Evolutionary conservation across 1,140 invertebrate genomes (phyloP).

Genomic region (Drosophila ogumai): DNA sequence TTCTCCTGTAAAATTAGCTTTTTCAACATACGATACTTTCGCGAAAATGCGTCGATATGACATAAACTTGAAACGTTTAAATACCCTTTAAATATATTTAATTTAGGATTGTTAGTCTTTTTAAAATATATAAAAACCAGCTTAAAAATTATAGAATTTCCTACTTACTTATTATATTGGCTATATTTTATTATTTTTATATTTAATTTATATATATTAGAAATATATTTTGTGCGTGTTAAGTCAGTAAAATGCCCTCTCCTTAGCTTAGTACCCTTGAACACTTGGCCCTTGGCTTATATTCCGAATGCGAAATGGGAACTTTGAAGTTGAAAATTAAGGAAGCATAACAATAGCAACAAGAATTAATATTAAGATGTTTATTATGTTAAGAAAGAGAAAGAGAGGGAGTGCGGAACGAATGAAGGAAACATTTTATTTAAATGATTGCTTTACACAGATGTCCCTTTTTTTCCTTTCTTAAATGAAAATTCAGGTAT

Average conservation of each 20-base stretch:
- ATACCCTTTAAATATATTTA: background rate
- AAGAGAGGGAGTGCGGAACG: too few species aligned
- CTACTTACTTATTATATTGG: background rate
- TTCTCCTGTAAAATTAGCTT: too few species aligned
- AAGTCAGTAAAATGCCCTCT: background rate
- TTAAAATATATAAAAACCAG: too few species aligned
- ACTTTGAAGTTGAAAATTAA: slow-evolving; percentile 43
- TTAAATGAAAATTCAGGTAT: background rate
- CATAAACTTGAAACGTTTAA: too few species aligned
- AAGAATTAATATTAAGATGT: slow-evolving; percentile 26
- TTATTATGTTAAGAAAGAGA: background rate
- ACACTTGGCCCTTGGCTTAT: slow-evolving; percentile 20
- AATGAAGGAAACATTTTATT: background rate
- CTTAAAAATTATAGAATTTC: background rate
- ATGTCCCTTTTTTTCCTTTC: background rate
- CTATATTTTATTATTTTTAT: background rate
- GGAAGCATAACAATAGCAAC: slow-evolving; percentile 24
- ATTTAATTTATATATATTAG: background rate
- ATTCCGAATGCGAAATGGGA: slow-evolving; percentile 33
- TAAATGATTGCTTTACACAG: slow-evolving; percentile 3
- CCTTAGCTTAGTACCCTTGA: background rate
- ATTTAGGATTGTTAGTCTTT: too few species aligned
- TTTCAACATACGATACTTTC: too few species aligned
- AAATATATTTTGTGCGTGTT: background rate
- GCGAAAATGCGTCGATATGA: too few species aligned